phyloP scores from a whole-genome alignment of 2,113 vertebrate species.

The human (Homo sapiens) region GRCh38 chr3:176816001-176816500 shows the following conservation, averaged over 20 bases:
- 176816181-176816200: not conserved
- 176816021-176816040: conserved; percentile 37
- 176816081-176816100: conserved; percentile 40
- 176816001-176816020: conserved; percentile 52
- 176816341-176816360: not conserved
- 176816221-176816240: not conserved
- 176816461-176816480: not conserved
- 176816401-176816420: not conserved
- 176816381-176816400: not conserved
- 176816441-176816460: not conserved
- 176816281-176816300: not conserved
- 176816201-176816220: conserved; percentile 42
- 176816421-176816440: not conserved
- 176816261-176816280: not conserved
- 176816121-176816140: conserved; percentile 25
- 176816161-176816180: conserved; percentile 30
- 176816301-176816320: not conserved
- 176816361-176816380: not conserved
- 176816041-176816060: conserved; percentile 44
- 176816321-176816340: not conserved
- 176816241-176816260: not conserved
- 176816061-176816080: conserved; percentile 51
- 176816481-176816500: not conserved
- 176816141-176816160: not conserved
- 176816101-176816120: conserved; percentile 26